Conservation (phyloP, 2,797 vertebrate genomes). For the Gymnothorax reevesii region DNA sequence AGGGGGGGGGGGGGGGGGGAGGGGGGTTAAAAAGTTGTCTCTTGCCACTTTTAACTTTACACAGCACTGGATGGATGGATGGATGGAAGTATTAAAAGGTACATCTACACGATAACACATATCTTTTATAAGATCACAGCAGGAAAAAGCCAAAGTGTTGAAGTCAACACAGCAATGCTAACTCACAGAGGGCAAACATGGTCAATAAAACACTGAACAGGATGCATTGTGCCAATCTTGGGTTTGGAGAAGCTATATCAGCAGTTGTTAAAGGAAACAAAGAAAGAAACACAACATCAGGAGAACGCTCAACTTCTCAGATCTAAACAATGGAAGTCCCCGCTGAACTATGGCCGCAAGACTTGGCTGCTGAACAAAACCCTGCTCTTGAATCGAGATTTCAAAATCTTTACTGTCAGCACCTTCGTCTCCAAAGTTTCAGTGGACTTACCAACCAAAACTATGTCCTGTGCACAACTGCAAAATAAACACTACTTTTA, state of each 20-base stretch:
- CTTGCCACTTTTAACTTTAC: too few relatives aligned
- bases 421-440: background rate
- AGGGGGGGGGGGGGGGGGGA: too few relatives aligned
- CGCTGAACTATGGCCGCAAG: background rate
- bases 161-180: background rate
- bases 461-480: background rate
- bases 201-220: background rate
- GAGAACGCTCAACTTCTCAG: background rate
- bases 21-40: too few relatives aligned
- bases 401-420: background rate
- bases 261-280: background rate
- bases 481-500: background rate
- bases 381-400: background rate
- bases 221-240: background rate
- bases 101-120: background rate
- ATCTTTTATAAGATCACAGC: background rate
- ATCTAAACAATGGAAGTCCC: background rate
- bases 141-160: background rate
- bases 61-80: too few relatives aligned
- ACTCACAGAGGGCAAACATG: background rate
- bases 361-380: background rate
- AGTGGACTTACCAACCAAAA: background rate
- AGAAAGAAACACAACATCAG: background rate
- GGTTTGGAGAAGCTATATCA: background rate
- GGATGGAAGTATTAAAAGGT: too few relatives aligned